phyloP scores from a whole-genome alignment of 2,797 vertebrate species.

The Aplochiton taeniatus region DNA sequence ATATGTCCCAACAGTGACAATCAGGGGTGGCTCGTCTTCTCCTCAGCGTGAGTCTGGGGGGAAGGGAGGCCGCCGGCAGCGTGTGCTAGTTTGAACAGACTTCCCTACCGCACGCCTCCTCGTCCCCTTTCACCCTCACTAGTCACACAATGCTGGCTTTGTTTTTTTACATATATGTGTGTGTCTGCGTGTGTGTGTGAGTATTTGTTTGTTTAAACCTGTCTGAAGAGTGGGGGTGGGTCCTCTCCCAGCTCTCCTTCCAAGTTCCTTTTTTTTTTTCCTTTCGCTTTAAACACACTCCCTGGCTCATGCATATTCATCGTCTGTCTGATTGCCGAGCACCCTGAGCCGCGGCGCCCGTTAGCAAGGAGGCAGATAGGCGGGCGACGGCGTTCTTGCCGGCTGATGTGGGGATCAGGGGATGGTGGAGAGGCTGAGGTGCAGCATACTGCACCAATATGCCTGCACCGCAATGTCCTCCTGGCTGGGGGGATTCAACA shows the following conservation, averaged over 20 bases:
- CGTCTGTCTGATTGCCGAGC: conserved; percentile 43
- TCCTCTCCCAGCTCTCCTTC: conserved; percentile 22
- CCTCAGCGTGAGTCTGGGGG: too few relatives aligned
- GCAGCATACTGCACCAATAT: conserved; percentile 11
- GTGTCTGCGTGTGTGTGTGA: conserved; percentile 19
- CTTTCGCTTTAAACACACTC: conserved; percentile 46
- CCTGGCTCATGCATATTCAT: conserved; percentile 64
- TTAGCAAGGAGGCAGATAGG: too few relatives aligned
- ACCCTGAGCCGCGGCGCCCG: conserved; percentile 15
- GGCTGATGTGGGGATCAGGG: conserved; percentile 31
- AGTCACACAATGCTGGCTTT: background rate
- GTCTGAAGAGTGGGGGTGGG: background rate
- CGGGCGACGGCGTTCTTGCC: conserved; percentile 6
- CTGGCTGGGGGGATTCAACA: background rate
- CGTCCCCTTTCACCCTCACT: background rate
- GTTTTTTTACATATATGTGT: background rate
- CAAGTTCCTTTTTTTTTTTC: conserved; percentile 36
- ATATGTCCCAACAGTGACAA: background rate
- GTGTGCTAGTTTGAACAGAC: too few relatives aligned
- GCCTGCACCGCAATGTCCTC: conserved; percentile 18
- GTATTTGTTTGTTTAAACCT: too few relatives aligned
- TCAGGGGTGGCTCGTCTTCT: too few relatives aligned
- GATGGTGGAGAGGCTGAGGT: conserved; percentile 26
- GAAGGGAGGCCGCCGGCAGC: too few relatives aligned
- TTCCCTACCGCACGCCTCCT: background rate